Conservation (phyloP, 2,888 invertebrate species). For the Polyploca ridens region DNA sequence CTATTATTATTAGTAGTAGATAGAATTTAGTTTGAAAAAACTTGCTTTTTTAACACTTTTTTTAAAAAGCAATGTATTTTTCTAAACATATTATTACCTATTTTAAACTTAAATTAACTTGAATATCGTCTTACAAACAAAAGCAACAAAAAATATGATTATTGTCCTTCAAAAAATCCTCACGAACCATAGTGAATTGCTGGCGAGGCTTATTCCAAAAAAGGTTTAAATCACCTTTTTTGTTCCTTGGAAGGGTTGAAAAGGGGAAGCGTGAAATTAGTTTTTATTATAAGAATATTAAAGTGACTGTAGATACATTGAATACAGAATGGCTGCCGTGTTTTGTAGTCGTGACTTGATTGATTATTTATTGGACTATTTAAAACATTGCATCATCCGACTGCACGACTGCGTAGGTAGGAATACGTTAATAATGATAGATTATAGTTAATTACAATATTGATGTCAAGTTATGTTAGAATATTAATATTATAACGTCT, state of each 20-base stretch:
- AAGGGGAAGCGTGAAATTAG: constrained; percentile 61
- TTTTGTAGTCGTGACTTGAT: constrained; percentile 17
- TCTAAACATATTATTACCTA: not conserved
- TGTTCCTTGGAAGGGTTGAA: constrained; percentile 47
- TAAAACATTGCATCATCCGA: constrained; percentile 20
- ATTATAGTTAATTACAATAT: constrained; percentile 10
- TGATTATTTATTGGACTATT: constrained; percentile 22
- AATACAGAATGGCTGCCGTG: constrained; percentile 10
- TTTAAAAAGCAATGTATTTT: too few species aligned
- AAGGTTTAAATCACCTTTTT: constrained; percentile 49
- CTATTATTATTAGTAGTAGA: too few species aligned
- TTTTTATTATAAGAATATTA: constrained; percentile 22
- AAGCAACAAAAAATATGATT: constrained; percentile 34
- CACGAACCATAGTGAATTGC: constrained; percentile 19
- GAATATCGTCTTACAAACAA: constrained; percentile 17
- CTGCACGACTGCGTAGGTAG: constrained; percentile 7
- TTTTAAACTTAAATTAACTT: not conserved
- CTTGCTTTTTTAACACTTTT: too few species aligned
- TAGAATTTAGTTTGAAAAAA: too few species aligned
- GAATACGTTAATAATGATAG: constrained; percentile 9
- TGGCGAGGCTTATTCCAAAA: constrained; percentile 38
- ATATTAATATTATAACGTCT: not conserved
- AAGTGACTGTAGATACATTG: constrained; percentile 5
- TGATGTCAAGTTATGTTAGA: constrained; percentile 9
- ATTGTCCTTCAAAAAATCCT: constrained; percentile 31